Base-by-base conservation (phyloP, 1,140 invertebrate species). In the Drosophila murphyi region DNA sequence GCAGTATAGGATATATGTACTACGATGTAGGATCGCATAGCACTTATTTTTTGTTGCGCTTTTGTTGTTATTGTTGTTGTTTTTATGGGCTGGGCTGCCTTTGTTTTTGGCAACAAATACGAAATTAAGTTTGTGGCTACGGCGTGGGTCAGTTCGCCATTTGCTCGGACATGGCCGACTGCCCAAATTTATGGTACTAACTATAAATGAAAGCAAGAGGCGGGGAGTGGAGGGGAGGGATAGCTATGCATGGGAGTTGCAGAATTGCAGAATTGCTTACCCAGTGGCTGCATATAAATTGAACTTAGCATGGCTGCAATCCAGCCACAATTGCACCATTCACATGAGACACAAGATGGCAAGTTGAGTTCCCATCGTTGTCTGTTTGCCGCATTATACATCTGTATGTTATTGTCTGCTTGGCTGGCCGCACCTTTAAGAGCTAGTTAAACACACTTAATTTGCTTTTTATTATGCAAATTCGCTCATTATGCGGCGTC, bases 391-490 rank as follows among this genome's bases (percentile, higher is more conserved):
- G n/a, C 8, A 51, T 34, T 43, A 43, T 4, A 43, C 39, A 43
- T 43, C n/a, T n/a, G 32, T 34, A 39, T 37, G 34, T 39, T 59
- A 37, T 52, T 72, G 64, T 31, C 39, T 69, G 68, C 39, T 62
- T 41, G 48, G 35, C 48, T 65, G 63, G 80, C 63, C 70, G 50
- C 63, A 57, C 64, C 52, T 82, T 68, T 71, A 67, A 71, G 75
- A 72, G 63, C 67, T 65, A 60, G 60, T 59, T 65, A 65, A 61
- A 70, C 54, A 67, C 41, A 31, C 61, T 73, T 85, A 77, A 77
- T 80, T 75, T 75, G 81, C 82, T 88, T 67, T 86, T 88, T 76
- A 86, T 76, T 75, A 86, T 86, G 82, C 83, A 88, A 88, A 86
- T 86, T 82, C 72, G 56, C 72, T 88, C 80, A 88, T 86, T 86